These are phyloP conservation scores for Macrocentrus cingulum DNA, from an alignment of 1,140 invertebrate species.

Conservation along the genomic window DNA sequence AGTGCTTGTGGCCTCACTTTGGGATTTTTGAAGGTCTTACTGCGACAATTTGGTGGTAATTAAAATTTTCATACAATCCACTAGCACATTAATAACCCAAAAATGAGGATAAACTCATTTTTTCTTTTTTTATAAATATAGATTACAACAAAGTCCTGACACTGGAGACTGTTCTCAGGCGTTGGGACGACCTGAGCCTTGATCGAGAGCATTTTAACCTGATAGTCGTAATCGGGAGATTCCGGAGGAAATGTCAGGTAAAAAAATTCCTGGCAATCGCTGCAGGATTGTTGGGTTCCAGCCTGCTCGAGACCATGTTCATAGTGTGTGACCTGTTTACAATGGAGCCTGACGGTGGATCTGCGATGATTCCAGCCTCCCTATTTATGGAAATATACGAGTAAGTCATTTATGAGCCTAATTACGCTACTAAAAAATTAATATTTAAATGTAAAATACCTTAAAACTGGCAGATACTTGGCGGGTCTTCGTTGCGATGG, in stretches of 20 bases:
- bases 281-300: conserved; percentile 48
- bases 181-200: conserved; percentile 51
- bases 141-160: conserved; percentile 51
- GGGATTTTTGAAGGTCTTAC: conserved; percentile 75
- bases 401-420: conserved; percentile 33
- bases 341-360: conserved; percentile 80
- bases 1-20: conserved; percentile 70
- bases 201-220: conserved; percentile 45
- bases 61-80: not conserved
- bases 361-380: conserved; percentile 71
- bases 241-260: conserved; percentile 47
- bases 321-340: conserved; percentile 80
- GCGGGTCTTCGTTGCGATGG: conserved; percentile 50
- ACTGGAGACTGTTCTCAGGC: conserved; percentile 38
- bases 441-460: no score
- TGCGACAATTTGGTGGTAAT: conserved; percentile 68
- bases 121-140: conserved; percentile 26
- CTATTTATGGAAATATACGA: conserved; percentile 71
- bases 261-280: conserved; percentile 55
- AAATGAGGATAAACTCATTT: conserved; percentile 2
- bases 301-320: conserved; percentile 70
- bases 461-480: conserved; percentile 43
- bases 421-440: no score
- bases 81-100: not conserved
- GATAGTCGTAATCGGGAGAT: conserved; percentile 49